Base-by-base conservation (phyloP, 37 sponge, comb jelly and placozoan species). In the Amphimedon queenslandica region DNA sequence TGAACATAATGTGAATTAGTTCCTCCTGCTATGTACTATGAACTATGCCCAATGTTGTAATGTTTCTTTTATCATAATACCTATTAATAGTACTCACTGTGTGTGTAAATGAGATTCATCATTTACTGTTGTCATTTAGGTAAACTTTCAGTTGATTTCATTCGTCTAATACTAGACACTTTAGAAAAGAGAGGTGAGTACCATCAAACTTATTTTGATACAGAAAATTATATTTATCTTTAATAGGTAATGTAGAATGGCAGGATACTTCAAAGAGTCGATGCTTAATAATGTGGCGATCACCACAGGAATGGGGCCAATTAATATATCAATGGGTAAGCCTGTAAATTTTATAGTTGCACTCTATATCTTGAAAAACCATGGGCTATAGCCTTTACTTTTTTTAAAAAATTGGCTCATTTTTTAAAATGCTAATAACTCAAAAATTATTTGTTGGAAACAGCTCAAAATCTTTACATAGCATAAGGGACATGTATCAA, bases 211-310 rank as follows among this genome's bases (percentile, higher is more conserved):
- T 31, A 55, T 57, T 66, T 58, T 63, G 71, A n/a, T 72, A 28
- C 11, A 37, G 10, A 37, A 16, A n/a, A 13, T 24, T 6, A 6
- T 71, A 25, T 53, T 71, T 4, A 3, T 30, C 33, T 23, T 16
- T 32, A 63, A 28, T 58, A 93, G 97, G 97, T 61, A 86, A 93
- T 68, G 65, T 96, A 38, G 96, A 99, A 66, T 95, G 99, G 91
- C 87, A 83, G 68, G 96, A 93, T 58, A 87, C 63, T 24, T 74
- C 83, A 73, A 91, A 81, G 75, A 80, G 64, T 0, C 58, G 95
- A 28, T 95, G 96, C 76, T 74, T 88, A 42, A 88, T 99, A 34
- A 87, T 99, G 96, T 99, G 99, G 99, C 78, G 94, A 34, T 75
- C 96, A 6, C 89, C 94, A 27, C 70, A 84, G 64, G 96, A 99